phyloP scores from a whole-genome alignment of 1,140 invertebrate genomes.

The Oscheius sp. region DNA sequence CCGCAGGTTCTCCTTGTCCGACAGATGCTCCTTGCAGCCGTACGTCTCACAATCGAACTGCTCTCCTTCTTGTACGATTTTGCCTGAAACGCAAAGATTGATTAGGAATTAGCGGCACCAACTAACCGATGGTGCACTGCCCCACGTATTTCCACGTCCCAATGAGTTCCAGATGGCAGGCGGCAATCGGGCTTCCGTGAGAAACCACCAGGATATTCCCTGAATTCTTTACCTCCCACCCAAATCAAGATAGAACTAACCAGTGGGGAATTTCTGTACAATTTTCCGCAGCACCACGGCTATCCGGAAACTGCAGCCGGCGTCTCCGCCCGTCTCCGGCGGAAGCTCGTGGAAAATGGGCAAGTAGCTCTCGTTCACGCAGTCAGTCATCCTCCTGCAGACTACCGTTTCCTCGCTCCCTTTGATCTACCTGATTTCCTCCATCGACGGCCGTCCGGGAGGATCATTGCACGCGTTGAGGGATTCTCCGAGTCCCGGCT shows the following conservation, averaged over 20 bases:
- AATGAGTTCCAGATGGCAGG: conserved; percentile 16
- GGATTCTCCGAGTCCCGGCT: conserved; percentile 25
- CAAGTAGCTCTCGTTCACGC: background rate
- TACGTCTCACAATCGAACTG: background rate
- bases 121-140: conserved; percentile 31
- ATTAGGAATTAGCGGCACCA: background rate
- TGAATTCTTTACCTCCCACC: background rate
- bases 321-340: background rate
- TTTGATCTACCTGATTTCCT: background rate
- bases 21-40: conserved; percentile 15
- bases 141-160: conserved; percentile 23
- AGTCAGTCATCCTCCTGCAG: background rate
- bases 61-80: background rate
- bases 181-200: conserved; percentile 35
- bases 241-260: background rate
- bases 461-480: conserved; percentile 15
- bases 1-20: conserved; percentile 21
- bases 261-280: background rate
- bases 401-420: background rate
- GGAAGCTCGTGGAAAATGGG: background rate
- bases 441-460: background rate
- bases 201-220: conserved; percentile 34
- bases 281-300: background rate
- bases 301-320: background rate
- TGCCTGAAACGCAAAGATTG: background rate